Evolutionary conservation across 2,113 vertebrate species (phyloP).

Genomic region (Myotis brandtii): DNA sequence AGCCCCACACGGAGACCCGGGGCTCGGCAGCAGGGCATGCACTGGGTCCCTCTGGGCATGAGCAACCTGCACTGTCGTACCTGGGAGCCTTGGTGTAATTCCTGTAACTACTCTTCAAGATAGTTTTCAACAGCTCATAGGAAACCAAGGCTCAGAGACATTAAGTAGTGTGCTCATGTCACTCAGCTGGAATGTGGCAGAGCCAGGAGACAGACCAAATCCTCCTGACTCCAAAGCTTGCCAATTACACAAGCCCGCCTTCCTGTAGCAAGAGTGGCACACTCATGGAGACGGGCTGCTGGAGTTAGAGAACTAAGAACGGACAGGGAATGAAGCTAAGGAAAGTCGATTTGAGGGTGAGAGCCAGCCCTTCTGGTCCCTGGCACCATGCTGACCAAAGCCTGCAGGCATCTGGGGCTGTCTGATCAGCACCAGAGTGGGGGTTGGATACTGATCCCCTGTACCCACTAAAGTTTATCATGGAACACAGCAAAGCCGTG

Average conservation of each 20-base stretch:
- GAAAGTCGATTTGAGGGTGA: fast-evolving
- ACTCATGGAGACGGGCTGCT: neutral
- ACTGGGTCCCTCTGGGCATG: neutral
- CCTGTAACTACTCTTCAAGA: neutral
- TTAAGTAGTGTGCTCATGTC: neutral
- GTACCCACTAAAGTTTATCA: too few species aligned
- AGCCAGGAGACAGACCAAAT: neutral
- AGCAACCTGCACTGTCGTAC: neutral
- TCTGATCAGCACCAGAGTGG: neutral
- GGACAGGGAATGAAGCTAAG: neutral
- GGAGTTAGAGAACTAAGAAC: neutral
- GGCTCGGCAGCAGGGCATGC: neutral
- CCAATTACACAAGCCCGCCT: fast-evolving
- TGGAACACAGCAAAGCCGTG: neutral
- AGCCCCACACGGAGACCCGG: neutral
- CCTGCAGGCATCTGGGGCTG: neutral
- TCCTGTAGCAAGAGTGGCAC: neutral
- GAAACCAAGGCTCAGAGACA: neutral
- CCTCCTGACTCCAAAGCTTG: neutral
- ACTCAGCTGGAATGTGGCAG: neutral
- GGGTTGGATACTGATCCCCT: neutral
- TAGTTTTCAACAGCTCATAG: neutral
- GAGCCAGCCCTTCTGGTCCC: neutral
- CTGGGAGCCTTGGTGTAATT: neutral
- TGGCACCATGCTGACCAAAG: neutral